Conservation (phyloP, 2,888 invertebrate genomes). For the Agelastica alni region DNA sequence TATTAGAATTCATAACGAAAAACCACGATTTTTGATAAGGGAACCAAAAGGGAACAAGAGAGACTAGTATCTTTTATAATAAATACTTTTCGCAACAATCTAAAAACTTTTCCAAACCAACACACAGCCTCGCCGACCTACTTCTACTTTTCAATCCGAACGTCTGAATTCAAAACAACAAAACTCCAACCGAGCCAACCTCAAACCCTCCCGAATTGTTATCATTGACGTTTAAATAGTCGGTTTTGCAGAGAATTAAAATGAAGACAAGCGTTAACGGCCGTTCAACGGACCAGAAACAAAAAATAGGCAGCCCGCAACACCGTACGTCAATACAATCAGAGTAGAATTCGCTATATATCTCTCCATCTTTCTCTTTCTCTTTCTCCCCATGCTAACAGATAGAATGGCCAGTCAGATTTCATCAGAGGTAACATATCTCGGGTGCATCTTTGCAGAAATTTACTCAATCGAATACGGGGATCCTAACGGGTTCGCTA, state of each 20-base stretch:
- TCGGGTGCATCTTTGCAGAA: slow-evolving; percentile 20
- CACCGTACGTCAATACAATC: slow-evolving; percentile 8
- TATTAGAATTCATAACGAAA: neutral
- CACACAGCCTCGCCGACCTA: neutral
- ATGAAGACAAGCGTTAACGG: slow-evolving; percentile 39
- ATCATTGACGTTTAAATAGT: slow-evolving; percentile 19
- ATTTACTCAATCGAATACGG: slow-evolving; percentile 11
- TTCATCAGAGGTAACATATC: slow-evolving; percentile 20
- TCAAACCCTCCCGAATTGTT: slow-evolving; percentile 13
- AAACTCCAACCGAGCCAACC: slow-evolving; percentile 7
- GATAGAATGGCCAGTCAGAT: slow-evolving; percentile 18
- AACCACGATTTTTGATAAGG: neutral
- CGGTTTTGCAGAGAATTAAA: slow-evolving; percentile 34
- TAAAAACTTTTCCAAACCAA: neutral
- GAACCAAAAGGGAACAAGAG: neutral
- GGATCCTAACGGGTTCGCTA: neutral
- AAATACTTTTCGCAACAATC: slow-evolving; percentile 7
- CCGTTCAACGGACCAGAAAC: slow-evolving; percentile 11
- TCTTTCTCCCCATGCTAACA: neutral
- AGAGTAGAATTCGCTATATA: slow-evolving; percentile 1
- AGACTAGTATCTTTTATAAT: slow-evolving; percentile 1
- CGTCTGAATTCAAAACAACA: slow-evolving; percentile 4
- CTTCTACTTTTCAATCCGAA: slow-evolving; percentile 2
- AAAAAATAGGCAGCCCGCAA: slow-evolving; percentile 19
- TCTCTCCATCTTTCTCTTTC: neutral